Base-by-base conservation (phyloP, 2,888 invertebrate species). In the Helleia helle region DNA sequence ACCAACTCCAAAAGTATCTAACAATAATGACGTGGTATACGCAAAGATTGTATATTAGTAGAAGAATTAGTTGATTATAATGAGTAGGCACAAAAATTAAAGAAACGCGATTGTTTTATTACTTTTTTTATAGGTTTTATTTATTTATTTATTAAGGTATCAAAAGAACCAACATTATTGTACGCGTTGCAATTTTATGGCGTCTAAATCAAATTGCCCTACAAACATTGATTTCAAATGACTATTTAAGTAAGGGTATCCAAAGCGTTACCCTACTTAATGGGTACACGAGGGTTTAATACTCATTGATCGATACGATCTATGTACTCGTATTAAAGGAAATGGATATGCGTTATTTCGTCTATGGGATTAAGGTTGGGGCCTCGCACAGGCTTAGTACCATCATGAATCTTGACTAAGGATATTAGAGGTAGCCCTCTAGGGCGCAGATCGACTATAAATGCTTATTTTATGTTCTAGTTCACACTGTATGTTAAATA, bases 251-350 rank as follows among this genome's bases (percentile, higher is more conserved):
- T 34, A 34, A 22, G 12, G 18, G 34, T 34, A 22, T 34, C 22
- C 18, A 18, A 22, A 8, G 18, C 22, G 12, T 34, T 34, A 18
- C 34, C 12, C 11, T 18, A 17, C 18, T 18, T 34, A 34, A 22
- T 34, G 22, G 22, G 22, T 18, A 18, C 34, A 22, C 12, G 22
- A 12, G 34, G 34, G 34, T 8, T 34, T 34, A 22, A 34, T 34
- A 34, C 34, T 12, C 34, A 22, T 34, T 34, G 34, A 18, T 34
- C 22, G 34, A 34, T 22, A 34, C 12, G 34, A 34, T 34, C 34
- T 34, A 18, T 13, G 8, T n/a, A n/a, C n/a, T n/a, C n/a, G n/a
- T 34, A 18, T 18, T 17, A 34, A 18, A 15, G 34, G 22, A 18
- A 34, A 12, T 8, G 22, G 12, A 22, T 22, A 22, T 9, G 17